Conservation (phyloP, 2,113 vertebrate genomes). For the Aepyceros melampus region DNA sequence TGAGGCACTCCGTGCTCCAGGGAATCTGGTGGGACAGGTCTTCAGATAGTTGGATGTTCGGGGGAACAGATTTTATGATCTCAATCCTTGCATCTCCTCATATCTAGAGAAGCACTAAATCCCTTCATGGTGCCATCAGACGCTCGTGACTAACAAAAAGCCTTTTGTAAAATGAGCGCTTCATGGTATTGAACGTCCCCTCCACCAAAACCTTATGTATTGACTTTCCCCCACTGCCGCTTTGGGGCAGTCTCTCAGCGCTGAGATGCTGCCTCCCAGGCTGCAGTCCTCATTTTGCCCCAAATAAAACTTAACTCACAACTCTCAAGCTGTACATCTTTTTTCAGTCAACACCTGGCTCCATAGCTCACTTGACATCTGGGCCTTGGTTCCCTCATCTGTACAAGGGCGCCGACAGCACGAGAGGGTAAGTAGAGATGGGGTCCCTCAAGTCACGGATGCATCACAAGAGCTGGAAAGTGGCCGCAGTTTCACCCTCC, state of each 20-base stretch:
- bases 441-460: accelerated
- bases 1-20: background rate
- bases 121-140: background rate
- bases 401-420: accelerated
- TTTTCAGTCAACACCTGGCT: background rate
- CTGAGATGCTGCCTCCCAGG: background rate
- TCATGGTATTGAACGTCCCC: background rate
- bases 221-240: background rate
- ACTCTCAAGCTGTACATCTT: background rate
- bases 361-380: background rate
- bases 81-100: background rate
- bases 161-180: background rate
- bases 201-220: background rate
- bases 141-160: background rate
- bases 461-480: accelerated
- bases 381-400: background rate
- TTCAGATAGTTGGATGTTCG: background rate
- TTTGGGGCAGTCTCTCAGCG: background rate
- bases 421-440: accelerated
- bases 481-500: accelerated
- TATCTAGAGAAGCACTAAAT: background rate
- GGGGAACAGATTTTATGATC: background rate
- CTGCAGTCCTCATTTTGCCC: background rate
- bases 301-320: background rate
- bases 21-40: background rate